Base-by-base conservation (phyloP, 2,113 vertebrate genomes). In the Xiphophorus maculatus region DNA sequence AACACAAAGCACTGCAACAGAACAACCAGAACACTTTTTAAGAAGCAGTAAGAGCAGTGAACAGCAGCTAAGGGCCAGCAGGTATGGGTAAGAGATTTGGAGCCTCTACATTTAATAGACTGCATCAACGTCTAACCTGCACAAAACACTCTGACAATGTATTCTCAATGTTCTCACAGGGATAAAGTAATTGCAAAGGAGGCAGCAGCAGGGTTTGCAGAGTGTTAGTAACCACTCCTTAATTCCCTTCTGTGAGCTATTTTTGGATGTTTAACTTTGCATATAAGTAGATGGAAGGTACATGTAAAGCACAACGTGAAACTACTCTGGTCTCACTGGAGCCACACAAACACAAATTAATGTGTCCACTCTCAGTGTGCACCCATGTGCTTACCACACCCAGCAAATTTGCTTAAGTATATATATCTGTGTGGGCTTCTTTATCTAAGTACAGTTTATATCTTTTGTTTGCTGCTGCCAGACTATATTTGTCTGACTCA, bases 81-180 rank as follows among this genome's bases (percentile, higher is more conserved):
- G 68, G 30, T 42, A 75, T 58, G 29, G 15, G 54, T 54, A 70
- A 68, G 66, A 28, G 8, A 44, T 68, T 69, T 69, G 42, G 40
- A 84, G 71, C 75, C 82, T 83, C 70, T 69, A 73, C 65, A 72
- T 90, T 85, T 87, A 86, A 80, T 82, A 86, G 85, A 83, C 60
- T 62, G 33, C 30, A 63, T 42, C 64, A 63, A 62, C 62, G 66
- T 84, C 78, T 69, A 54, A 22, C 10, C 30, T 75, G 72, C 80
- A 84, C 77, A 77, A 73, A 69, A 64, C 71, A 32, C 64, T 71
- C 77, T 40, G 69, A 85, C 85, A 60, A 40, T 76, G 78, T 74
- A 1, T 78, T 89, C 84, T 73, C 63, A 77, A 37, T 78, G 70
- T 67, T 73, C 80, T 87, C 73, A 0, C 2, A 72, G 84, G 90